A percentile compares a stretch with the other conserved stretches of the same genome.
Evolutionary conservation across 2,113 vertebrate genomes (phyloP).

Genomic region (Micronisus gabar): DNA sequence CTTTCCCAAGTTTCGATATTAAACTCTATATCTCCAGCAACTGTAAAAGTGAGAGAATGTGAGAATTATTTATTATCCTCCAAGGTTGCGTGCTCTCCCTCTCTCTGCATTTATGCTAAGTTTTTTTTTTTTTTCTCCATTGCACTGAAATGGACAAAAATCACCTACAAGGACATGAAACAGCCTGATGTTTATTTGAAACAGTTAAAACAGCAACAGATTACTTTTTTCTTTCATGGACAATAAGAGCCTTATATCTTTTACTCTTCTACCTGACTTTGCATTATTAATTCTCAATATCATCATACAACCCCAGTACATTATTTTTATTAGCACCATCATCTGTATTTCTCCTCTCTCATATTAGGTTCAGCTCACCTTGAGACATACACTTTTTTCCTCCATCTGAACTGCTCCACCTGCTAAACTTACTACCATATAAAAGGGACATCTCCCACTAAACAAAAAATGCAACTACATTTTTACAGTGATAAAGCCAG

Average conservation of each 20-base stretch:
- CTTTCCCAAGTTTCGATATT: background rate
- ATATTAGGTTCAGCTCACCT: background rate
- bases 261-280: too few species aligned
- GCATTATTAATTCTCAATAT: background rate
- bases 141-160: background rate
- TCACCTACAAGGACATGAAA: background rate
- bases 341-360: background rate
- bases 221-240: background rate
- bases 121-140: too few species aligned
- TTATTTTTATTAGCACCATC: fast-evolving
- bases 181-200: background rate
- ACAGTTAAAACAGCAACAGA: fast-evolving
- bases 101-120: background rate
- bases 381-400: fast-evolving
- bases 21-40: background rate
- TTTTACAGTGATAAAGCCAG: fast-evolving
- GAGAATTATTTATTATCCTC: background rate
- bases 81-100: too few species aligned
- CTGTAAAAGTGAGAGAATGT: background rate
- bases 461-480: fast-evolving
- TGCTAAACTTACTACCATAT: fast-evolving
- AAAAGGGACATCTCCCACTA: fast-evolving
- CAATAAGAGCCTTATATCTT: fast-evolving
- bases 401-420: too few species aligned
- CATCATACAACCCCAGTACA: fast-evolving